Evolutionary conservation across 2,797 vertebrate genomes (phyloP), one percentile per base, ranked within the genome.

Genomic region (Borostomias antarcticus): DNA sequence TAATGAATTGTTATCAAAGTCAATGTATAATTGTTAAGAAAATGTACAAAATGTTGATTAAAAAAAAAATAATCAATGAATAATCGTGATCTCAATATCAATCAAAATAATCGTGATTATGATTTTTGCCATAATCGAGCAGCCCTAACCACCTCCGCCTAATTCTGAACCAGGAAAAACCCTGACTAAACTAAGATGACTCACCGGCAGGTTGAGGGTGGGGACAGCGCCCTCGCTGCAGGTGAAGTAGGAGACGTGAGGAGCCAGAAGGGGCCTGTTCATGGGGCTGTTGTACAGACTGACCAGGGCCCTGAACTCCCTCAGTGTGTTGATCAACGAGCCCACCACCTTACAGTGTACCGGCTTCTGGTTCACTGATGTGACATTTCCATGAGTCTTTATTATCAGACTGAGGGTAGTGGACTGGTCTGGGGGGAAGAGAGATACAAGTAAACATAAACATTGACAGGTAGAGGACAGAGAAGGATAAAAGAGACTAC

Each of bases 241-340:
- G 30, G 26, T 58, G 48, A 77, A 82, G 30, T 11, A 68, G 4
- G 69, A 33, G 15, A 56, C 45, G 13, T 79, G 62, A 67, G 93
- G 90, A 4, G 75, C 79, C 30, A 94, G 72, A 66, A 95, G 71
- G 32, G 88, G 76, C 67, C 66, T 87, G 51, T 69, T 64, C 71
- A 95, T 82, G 2, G 85, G 84, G 75, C 83, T 91, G 58, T 82
- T 90, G 25, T 51, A 82, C 69, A 95, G 57, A 1, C 88, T 66
- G 15, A 90, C 87, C 0, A 96, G 78, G 1, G 86, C 93, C 78
- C 79, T 89, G 77, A 93, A 90, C 1, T 79, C 84, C 32, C 94
- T 86, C 11, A 83, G 82, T 0, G 89, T 89, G n/a, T 89, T 94
- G 52, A 94, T 78, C 72, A 96, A 68, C 45, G 93, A 94, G 63